Conservation (phyloP, 2,888 invertebrate genomes). For the Biston stratarius region DNA sequence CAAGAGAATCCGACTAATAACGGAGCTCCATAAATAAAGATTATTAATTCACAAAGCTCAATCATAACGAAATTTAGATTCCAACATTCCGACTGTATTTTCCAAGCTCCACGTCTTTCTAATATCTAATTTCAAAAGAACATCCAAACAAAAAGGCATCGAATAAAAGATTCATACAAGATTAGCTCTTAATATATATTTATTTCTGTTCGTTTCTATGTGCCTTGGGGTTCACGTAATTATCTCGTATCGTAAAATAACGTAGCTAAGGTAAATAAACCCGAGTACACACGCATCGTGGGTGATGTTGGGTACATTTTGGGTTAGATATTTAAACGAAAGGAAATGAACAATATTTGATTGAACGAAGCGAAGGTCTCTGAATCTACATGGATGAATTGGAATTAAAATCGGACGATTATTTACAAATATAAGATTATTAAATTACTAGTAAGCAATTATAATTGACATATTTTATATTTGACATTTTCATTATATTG, state of each 20-base stretch:
- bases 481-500: too few species aligned
- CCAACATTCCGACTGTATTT: background rate
- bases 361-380: too few species aligned
- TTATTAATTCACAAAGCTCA: background rate
- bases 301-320: conserved; percentile 18
- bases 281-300: conserved; percentile 13
- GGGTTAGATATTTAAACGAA: conserved; percentile 25
- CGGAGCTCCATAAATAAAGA: background rate
- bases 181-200: conserved; percentile 35
- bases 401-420: too few species aligned
- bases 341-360: conserved; percentile 9
- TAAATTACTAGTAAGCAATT: too few species aligned
- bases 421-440: too few species aligned
- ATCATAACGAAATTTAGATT: background rate
- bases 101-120: conserved; percentile 2
- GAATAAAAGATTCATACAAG: conserved; percentile 31
- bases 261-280: conserved; percentile 33
- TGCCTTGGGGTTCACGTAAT: conserved; percentile 34
- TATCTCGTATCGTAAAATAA: conserved; percentile 35
- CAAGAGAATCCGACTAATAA: background rate
- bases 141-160: conserved; percentile 19
- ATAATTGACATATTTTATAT: too few species aligned
- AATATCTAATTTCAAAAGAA: conserved; percentile 26
- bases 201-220: conserved; percentile 26
- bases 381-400: too few species aligned